Percentiles rank a stretch among this genome's conserved stretches.
phyloP scores from a whole-genome alignment of 1,140 invertebrate genomes.

The Ctenoplectra terminalis region DNA sequence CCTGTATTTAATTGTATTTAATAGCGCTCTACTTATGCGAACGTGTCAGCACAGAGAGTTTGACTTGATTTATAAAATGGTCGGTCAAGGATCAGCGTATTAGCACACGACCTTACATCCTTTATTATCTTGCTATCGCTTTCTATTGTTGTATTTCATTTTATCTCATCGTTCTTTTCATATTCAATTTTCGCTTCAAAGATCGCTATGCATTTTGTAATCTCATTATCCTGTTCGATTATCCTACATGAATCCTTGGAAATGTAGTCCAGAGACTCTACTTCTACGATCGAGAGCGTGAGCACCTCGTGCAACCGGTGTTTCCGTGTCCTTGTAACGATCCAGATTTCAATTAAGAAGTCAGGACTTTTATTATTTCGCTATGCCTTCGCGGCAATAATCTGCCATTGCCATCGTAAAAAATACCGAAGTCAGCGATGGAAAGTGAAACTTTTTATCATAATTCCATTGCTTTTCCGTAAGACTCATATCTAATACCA shows the following conservation, averaged over 20 bases:
- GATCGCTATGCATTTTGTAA: too few relatives aligned
- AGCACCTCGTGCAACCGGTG: not conserved
- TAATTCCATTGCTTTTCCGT: too few relatives aligned
- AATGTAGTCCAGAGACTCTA: conserved; percentile 2
- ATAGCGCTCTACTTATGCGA: conserved; percentile 18
- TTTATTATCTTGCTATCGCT: not conserved
- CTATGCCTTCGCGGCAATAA: not conserved
- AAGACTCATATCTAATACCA: not conserved
- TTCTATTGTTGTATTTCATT: not conserved
- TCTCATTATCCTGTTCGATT: not conserved
- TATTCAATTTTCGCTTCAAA: not conserved
- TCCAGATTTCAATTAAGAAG: not conserved
- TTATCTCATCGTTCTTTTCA: not conserved
- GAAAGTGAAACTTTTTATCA: not conserved
- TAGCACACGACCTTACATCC: not conserved
- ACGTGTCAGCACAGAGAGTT: not conserved
- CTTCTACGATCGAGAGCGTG: too few relatives aligned
- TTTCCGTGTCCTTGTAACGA: not conserved
- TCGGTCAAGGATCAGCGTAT: conserved; percentile 19
- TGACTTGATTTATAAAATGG: conserved; percentile 18
- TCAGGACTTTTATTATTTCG: not conserved
- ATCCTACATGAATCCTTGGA: conserved; percentile 11
- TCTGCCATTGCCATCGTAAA: not conserved
- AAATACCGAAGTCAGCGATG: not conserved
- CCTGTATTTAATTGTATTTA: conserved; percentile 20